Conservation (phyloP, 1,140 invertebrate species). For the Cydia strobilella region DNA sequence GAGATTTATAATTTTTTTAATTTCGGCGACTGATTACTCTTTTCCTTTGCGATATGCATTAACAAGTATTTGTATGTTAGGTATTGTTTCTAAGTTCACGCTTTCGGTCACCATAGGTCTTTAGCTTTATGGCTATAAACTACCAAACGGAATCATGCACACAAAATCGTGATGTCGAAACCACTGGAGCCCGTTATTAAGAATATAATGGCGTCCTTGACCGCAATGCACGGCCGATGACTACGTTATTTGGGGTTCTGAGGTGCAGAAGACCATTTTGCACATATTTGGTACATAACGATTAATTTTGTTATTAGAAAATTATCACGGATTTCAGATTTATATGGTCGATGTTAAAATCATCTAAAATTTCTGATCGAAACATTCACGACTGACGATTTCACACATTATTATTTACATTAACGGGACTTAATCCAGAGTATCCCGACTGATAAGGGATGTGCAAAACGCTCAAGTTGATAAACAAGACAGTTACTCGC, state of each 20-base stretch:
- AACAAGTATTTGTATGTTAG: neutral
- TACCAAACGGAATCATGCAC: constrained; percentile 2
- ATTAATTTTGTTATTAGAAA: neutral
- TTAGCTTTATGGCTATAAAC: neutral
- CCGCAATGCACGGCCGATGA: constrained; percentile 18
- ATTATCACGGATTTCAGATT: neutral
- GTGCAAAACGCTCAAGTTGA: no score
- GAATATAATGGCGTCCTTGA: constrained; percentile 25
- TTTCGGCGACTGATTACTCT: no score
- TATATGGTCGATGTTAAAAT: neutral
- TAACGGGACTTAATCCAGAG: no score
- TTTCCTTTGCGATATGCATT: no score
- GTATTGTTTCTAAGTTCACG: neutral
- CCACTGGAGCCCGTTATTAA: neutral
- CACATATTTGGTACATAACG: neutral
- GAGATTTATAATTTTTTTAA: no score
- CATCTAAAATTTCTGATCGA: no score
- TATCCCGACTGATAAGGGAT: no score
- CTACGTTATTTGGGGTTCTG: neutral
- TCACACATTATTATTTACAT: no score
- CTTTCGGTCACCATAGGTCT: neutral
- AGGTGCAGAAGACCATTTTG: neutral
- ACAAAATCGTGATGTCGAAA: constrained; percentile 29
- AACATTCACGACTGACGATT: no score
- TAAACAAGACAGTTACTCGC: no score